Evolutionary conservation across 2,888 invertebrate species (phyloP).

Genomic region (Napeogenes inachia): DNA sequence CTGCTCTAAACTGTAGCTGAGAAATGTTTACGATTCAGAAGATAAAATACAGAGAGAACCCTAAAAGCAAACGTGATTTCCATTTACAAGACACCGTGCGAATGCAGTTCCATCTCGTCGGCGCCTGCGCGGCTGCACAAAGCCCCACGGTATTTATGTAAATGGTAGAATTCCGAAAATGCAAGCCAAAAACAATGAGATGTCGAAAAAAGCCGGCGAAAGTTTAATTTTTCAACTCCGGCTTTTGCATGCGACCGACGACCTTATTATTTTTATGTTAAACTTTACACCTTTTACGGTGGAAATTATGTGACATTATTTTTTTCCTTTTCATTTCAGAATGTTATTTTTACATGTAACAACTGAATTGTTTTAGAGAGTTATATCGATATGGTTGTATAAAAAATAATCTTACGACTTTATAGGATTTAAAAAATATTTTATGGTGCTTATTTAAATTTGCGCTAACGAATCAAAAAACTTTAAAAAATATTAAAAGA

Average conservation of each 20-base stretch:
- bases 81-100: conserved; percentile 25
- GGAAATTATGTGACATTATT: conserved; percentile 17
- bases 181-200: conserved; percentile 65
- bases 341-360: conserved; percentile 1
- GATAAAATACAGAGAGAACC: conserved; percentile 14
- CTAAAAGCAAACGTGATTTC: conserved; percentile 22
- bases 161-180: conserved; percentile 73
- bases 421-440: background rate
- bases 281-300: conserved; percentile 23
- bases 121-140: conserved; percentile 72
- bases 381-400: conserved; percentile 1
- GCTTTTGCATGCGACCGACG: conserved; percentile 43
- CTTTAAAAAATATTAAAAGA: background rate
- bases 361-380: background rate
- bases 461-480: background rate
- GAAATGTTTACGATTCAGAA: conserved; percentile 8
- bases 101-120: conserved; percentile 41
- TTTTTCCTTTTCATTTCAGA: background rate
- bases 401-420: background rate
- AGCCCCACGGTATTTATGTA: conserved; percentile 71
- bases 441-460: background rate
- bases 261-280: conserved; percentile 32
- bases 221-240: conserved; percentile 63
- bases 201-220: conserved; percentile 62
- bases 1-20: background rate